A percentile compares a stretch with the other conserved stretches of the same genome.
phyloP scores from a whole-genome alignment of 2,113 vertebrate species.

The Paramormyrops kingsleyae region DNA sequence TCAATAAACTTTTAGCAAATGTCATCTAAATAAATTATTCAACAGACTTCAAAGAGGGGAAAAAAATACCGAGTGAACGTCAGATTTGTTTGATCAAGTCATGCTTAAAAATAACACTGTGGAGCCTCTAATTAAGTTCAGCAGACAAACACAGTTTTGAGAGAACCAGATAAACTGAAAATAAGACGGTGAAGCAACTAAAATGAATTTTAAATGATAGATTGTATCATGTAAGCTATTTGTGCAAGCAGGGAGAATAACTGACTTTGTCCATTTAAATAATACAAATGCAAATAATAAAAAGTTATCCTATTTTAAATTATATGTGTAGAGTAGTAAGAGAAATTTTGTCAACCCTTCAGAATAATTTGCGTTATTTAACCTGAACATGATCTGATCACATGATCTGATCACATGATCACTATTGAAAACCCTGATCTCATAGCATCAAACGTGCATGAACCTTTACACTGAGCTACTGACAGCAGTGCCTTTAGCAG shows the following conservation, averaged over 20 bases:
- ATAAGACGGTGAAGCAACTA: background rate
- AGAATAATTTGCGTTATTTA: background rate
- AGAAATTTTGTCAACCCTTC: background rate
- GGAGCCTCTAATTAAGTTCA: constrained; percentile 24
- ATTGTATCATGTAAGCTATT: background rate
- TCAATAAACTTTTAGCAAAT: constrained; percentile 26
- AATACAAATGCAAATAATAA: background rate
- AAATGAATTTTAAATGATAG: background rate
- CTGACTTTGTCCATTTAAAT: background rate
- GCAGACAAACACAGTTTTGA: background rate
- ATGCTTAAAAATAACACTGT: constrained; percentile 7
- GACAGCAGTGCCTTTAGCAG: background rate
- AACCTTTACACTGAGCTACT: background rate
- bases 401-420: background rate
- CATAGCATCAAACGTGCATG: background rate
- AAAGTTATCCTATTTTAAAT: background rate
- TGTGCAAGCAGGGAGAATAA: background rate
- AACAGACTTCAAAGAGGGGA: constrained; percentile 23
- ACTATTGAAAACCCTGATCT: background rate
- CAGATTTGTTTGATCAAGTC: constrained; percentile 10
- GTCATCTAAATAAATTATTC: constrained; percentile 30
- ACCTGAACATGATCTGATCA: background rate
- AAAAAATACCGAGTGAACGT: constrained; percentile 2
- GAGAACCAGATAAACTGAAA: background rate
- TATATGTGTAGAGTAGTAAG: background rate